Base-by-base conservation (phyloP, 1,140 invertebrate species). In the Episyrphus balteatus region DNA sequence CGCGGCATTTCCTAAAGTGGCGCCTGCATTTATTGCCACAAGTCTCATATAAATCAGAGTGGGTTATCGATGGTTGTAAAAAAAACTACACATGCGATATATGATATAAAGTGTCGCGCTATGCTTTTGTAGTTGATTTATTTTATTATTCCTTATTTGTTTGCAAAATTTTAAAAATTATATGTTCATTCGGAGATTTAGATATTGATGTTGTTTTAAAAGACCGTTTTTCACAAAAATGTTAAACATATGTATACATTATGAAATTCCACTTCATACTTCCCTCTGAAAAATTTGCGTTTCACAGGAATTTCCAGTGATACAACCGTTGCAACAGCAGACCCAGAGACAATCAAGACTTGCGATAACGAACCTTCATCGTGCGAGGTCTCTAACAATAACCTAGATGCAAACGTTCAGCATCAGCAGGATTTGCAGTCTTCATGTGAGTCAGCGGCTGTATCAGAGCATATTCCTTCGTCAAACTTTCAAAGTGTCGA, bases 401-500 rank as follows among this genome's bases (percentile, higher is more conserved):
- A 26, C 3, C 8, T 8, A 26, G 21, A 26, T 26, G n/a, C 33
- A 6, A 32, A 26, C 21, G 3, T 26, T 8, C 21, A 26, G 13
- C 26, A 26, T 26, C 21, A 26, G 21, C 21, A 26, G 21, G 21
- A 26, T 26, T 26, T 26, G 42, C 19, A 30, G 31, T n/a, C 9
- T 13, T 13, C 11, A 44, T n/a, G 12, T 14, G 11, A 5, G 15
- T 34, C 15, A n/a, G 32, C 21, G 17, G 18, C 15, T 26, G 31
- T 15, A 47, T 32, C 17, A 36, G 26, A 15, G 2, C 18, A 47
- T 5, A 44, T 8, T 13, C 19, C 45, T 5, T 1, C 38, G 36
- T n/a, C n/a, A 37, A 30, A 70, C 44, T 75, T 80, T 30, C 79
- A 81, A 66, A 82, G 79, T 61, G 80, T 82, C 56, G 80, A 83